Evolutionary conservation across 2,888 invertebrate species (phyloP), one percentile per base, ranked within the genome.

Genomic region (Doris montereyensis): DNA sequence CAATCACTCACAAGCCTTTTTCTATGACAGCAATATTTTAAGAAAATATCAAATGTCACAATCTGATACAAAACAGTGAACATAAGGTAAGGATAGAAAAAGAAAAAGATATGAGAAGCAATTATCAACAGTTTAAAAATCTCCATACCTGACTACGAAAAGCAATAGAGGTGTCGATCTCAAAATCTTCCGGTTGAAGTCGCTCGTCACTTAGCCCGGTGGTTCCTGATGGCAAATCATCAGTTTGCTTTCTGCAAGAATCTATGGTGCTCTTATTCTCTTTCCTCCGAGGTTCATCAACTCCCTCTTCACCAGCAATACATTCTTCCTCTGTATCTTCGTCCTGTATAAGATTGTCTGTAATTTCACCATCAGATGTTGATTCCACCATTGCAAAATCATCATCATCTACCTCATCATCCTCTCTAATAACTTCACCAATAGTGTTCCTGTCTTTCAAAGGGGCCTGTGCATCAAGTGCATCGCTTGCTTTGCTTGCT

Each of bases 121-220:
- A n/a, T n/a, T n/a, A n/a, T n/a, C n/a, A n/a, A n/a, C n/a, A n/a
- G n/a, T n/a, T n/a, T n/a, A n/a, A n/a, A n/a, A n/a, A n/a, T n/a
- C n/a, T n/a, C n/a, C n/a, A n/a, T n/a, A n/a, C n/a, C n/a, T n/a
- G n/a, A n/a, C n/a, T n/a, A n/a, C n/a, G n/a, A n/a, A 24, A 68
- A 24, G 28, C 10, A n/a, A 30, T 13, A 24, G n/a, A 24, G 24
- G 30, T 8, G 68, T 30, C 73, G 2, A 8, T 32, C n/a, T 76
- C 76, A 76, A 71, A 41, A 58, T 76, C 79, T 13, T 79, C 79
- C 13, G 76, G 76, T 35, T 76, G 79, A 17, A 70, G 62, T 4
- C 60, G 10, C 28, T 17, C 62, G 30, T 67, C 26, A 41, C 52
- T 41, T 17, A 17, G 17, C n/a, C n/a, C 28, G 8, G 67, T 10